Base-by-base conservation (phyloP, 2,888 invertebrate species). In the Sepiola atlantica region DNA sequence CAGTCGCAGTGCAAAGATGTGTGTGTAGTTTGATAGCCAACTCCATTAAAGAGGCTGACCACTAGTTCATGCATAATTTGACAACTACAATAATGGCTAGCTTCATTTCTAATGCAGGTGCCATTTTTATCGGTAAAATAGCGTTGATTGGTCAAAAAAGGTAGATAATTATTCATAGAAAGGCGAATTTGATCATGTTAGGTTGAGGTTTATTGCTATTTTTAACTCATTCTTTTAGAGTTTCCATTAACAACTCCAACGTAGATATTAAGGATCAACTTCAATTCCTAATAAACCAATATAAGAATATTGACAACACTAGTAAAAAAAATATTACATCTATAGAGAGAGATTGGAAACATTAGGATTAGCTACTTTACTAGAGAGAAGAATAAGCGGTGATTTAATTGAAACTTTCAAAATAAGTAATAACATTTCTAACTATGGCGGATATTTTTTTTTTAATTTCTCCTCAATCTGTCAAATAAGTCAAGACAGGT, bases 231-330 rank as follows among this genome's bases (percentile, higher is more conserved):
- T 28, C 28, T 92, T 92, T 92, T 18, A 45, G 55, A 28, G 18
- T 55, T 45, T 92, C 92, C 45, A 14, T 92, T 35, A 28, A 54
- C 28, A 24, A 35, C 3, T 14, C 54, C 35, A 28, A 4, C 35
- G 28, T 28, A 92, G 92, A 24, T 18, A 92, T 92, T 54, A 92
- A 21, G 24, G 92, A 92, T 35, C 28, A 92, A 55, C n/a, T 35
- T 92, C 24, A 92, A 92, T 92, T 92, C 77, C n/a, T 77, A 77
- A 77, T 77, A n/a, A 77, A n/a, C 77, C 32, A 77, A n/a, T 77
- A 77, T 77, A 45, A 45, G 45, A 45, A 45, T 45, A 45, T 45
- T 45, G 45, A 8, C 45, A 45, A 45, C 2, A 45, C 8, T 45
- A 45, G 8, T 45, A 4, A 4, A 45, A 45, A 45, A 4, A 45